Base-by-base conservation (phyloP, 2,888 invertebrate genomes). In the Rotaria socialis region DNA sequence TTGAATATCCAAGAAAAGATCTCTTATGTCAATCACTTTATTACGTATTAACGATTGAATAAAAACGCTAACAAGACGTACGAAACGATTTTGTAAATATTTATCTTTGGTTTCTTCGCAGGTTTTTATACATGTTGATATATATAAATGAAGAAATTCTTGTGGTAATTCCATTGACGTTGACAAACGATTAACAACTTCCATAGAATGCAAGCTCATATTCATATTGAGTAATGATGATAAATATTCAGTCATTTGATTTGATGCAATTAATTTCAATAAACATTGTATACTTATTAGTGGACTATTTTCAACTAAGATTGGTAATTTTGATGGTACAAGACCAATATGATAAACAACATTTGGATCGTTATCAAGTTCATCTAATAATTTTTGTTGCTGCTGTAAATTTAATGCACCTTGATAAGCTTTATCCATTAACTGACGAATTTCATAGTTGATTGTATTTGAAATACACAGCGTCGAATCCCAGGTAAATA, bases 141-240 rank as follows among this genome's bases (percentile, higher is more conserved):
- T 97, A 92, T 98, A 98, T 75, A 97, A 92, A 92, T 97, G 96
- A 47, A 98, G 95, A 92, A 98, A 98, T 92, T 97, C 97, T 35
- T 96, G 95, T 0, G 98, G 97, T 87, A 98, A 92, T 90, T 97
- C 96, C 50, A 98, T 90, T 92, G 92, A 88, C 75, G 91, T 91
- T 43, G 92, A 92, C 88, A 92, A 93, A 93, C 96, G 93, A 92
- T 97, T 98, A 5, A 97, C 97, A 8, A 98, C 98, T 92, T 98
- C 98, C 96, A 98, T 97, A 24, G 97, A 97, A 92, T 98, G 97
- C 87, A 98, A 92, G 0, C 97, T 96, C 94, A 98, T 96, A 91
- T 97, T 97, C 97, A 88, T 86, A 87, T 84, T 86, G 85, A 86
- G 58, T 47, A 80, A 80, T 10, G 80, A 80, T 11, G 80, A 80